A percentile compares a stretch with the other conserved stretches of the same genome.
Evolutionary conservation across 1,140 invertebrate genomes (phyloP).

Genomic region (Drosophila funebris): DNA sequence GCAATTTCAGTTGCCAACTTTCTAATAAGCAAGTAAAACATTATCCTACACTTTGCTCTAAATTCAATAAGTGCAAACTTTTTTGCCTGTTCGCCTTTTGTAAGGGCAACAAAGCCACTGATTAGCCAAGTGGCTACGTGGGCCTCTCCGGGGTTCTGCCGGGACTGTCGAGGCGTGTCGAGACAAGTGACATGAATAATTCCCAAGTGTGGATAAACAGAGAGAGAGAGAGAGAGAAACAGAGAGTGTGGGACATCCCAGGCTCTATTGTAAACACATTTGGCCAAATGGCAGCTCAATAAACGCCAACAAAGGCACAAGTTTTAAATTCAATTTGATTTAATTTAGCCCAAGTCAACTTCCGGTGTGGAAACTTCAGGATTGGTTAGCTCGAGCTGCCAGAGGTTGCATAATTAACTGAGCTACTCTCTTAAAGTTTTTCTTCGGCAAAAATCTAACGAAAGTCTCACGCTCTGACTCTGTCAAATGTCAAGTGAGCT

Average conservation of each 20-base stretch:
- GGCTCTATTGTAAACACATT: constrained; percentile 41
- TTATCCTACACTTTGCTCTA: constrained; percentile 32
- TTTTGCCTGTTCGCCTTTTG: constrained; percentile 16
- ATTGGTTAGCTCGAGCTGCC: constrained; percentile 9
- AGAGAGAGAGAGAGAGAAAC: not conserved
- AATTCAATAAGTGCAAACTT: constrained; percentile 52
- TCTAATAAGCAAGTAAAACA: constrained; percentile 32
- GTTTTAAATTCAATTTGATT: constrained; percentile 47
- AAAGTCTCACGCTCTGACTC: not conserved
- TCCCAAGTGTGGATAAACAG: constrained; percentile 19
- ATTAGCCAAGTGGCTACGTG: constrained; percentile 28
- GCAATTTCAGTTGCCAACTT: constrained; percentile 35
- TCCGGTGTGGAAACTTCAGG: constrained; percentile 8
- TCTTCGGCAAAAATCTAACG: not conserved
- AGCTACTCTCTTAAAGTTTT: constrained; percentile 10
- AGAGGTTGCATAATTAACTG: constrained; percentile 37
- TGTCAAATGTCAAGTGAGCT: constrained; percentile 24
- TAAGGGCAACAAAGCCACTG: constrained; percentile 31
- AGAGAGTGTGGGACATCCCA: not conserved
- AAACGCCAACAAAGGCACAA: constrained; percentile 36
- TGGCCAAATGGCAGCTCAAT: constrained; percentile 39
- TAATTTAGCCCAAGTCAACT: constrained; percentile 35
- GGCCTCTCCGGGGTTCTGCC: not conserved
- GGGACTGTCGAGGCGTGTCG: constrained; percentile 6
- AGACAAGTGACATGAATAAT: constrained; percentile 47